Conservation (phyloP, 2,113 vertebrate genomes). For the Cryptotis parvus region DNA sequence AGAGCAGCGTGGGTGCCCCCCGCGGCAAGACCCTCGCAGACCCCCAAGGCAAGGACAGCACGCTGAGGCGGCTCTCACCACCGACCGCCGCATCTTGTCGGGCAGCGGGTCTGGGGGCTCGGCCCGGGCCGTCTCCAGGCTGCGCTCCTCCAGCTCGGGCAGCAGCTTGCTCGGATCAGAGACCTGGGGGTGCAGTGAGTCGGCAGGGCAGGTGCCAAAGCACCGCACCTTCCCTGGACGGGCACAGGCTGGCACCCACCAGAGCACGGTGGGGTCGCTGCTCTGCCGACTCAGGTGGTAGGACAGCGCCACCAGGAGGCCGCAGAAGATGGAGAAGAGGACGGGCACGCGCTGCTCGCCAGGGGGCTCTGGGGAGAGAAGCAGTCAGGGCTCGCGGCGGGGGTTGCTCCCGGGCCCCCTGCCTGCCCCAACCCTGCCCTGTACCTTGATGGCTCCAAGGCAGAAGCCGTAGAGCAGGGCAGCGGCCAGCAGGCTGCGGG, state of each 20-base stretch:
- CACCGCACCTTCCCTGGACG: background rate
- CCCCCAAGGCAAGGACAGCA: too few species aligned
- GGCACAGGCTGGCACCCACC: slow-evolving; percentile 85
- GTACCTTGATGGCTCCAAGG: slow-evolving; percentile 92
- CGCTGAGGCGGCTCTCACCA: slow-evolving; percentile 85
- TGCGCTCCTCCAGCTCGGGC: slow-evolving; percentile 91
- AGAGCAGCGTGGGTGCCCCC: background rate
- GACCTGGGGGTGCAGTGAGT: slow-evolving; percentile 85
- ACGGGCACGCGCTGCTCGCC: slow-evolving; percentile 95
- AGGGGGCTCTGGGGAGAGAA: slow-evolving; percentile 88
- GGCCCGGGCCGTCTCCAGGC: slow-evolving; percentile 89
- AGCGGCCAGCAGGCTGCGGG: slow-evolving; percentile 91
- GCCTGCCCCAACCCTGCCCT: background rate
- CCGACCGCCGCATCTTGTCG: slow-evolving; percentile 92
- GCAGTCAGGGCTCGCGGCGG: background rate
- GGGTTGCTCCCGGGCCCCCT: too few species aligned
- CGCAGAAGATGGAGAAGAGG: slow-evolving; percentile 95
- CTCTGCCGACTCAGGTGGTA: slow-evolving; percentile 96
- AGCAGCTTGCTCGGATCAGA: slow-evolving; percentile 92
- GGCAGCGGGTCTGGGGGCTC: slow-evolving; percentile 94
- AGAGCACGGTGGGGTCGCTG: slow-evolving; percentile 94
- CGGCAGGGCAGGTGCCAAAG: background rate
- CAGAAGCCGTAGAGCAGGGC: slow-evolving; percentile 94
- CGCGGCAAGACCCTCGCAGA: background rate
- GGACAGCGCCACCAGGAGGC: slow-evolving; percentile 93